Evolutionary conservation across 2,888 invertebrate species (phyloP), one percentile per base, ranked within the genome.

Genomic region (Heterodera filipjevi): DNA sequence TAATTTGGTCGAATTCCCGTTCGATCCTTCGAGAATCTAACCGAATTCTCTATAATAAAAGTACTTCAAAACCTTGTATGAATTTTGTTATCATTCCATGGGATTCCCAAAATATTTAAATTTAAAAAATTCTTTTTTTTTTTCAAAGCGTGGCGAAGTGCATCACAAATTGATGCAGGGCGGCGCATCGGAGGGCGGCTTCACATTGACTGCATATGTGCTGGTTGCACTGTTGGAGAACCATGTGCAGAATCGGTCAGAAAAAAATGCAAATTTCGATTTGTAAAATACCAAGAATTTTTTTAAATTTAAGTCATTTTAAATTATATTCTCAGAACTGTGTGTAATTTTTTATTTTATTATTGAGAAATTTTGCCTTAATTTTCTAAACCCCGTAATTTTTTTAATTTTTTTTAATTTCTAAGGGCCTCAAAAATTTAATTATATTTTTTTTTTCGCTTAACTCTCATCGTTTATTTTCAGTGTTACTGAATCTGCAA

Each of bases 171-270:
- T 93, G 82, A 92, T 94, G 92, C 94, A 87, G 89, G 93, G 93
- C 68, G 93, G 93, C 33, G 92, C 93, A 44, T 92, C 92, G 0
- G 93, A 93, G 85, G 93, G 89, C 16, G 90, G 93, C 35, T 90
- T 94, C 49, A 93, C 94, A 0, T 91, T 95, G 22, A 94, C 95
- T 0, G 95, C 95, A 0, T 94, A 93, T 88, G 93, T 94, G 0
- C 90, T 94, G 0, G 91, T 94, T 35, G 92, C 95, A 0, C 92
- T 96, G 82, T 91, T 94, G 27, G 94, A 94, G 89, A 90, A 90
- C 83, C 86, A 87, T 39, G 87, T 83, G n/a, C 77, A 76, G 46
- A 87, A 88, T 80, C 30, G n/a, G 75, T 75, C 8, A 6, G 59
- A 0, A n/a, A 10, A 59, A 49, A 39, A 39, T 39, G 6, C 2